phyloP scores from a whole-genome alignment of 2,797 vertebrate species.

The Mionectes olivaceus region DNA sequence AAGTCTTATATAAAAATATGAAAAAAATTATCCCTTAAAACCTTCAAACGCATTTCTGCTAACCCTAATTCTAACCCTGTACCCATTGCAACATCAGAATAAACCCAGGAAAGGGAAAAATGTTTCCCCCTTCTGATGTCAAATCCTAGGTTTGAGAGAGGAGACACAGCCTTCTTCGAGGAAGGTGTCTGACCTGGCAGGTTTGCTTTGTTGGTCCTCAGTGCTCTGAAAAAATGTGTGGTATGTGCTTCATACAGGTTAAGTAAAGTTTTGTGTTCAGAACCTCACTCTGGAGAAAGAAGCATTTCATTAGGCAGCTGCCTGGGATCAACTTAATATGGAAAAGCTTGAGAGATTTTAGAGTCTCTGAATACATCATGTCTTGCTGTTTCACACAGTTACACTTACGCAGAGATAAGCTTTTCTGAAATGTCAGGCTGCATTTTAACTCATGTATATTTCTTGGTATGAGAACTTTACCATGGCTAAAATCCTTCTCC shows the following conservation, averaged over 20 bases:
- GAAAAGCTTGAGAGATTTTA: conserved; percentile 33
- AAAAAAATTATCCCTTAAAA: neutral
- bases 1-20: neutral
- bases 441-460: neutral
- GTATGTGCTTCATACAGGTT: neutral
- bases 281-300: conserved; percentile 63
- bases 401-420: neutral
- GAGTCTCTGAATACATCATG: neutral
- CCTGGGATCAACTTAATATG: conserved; percentile 43
- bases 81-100: neutral
- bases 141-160: neutral
- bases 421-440: neutral
- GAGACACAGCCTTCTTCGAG: neutral
- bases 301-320: conserved; percentile 75
- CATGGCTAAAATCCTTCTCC: neutral
- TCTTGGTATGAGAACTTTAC: neutral
- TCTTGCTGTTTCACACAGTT: conserved; percentile 11
- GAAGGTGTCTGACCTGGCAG: conserved; percentile 22
- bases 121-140: neutral
- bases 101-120: neutral
- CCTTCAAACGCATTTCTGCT: neutral
- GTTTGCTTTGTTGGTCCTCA: conserved; percentile 16
- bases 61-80: neutral
- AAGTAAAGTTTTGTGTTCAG: conserved; percentile 45
- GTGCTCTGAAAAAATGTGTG: neutral